Percentiles rank a stretch among this genome's conserved stretches.
phyloP scores from a whole-genome alignment of 1,140 invertebrate genomes.

The Hycleus cichorii region DNA sequence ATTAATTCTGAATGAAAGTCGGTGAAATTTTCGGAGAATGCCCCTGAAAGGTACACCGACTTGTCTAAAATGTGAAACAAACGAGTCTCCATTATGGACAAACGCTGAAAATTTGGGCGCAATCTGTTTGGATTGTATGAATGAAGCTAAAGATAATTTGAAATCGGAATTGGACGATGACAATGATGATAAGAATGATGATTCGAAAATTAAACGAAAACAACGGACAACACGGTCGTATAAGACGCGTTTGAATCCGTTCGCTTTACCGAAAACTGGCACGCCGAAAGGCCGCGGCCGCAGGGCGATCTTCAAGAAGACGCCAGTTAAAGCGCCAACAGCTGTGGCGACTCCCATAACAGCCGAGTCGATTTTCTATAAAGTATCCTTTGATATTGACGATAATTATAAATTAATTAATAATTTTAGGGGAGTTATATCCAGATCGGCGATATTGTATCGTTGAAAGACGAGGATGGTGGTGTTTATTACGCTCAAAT shows the following conservation, averaged over 20 bases:
- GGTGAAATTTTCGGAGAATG: conserved; percentile 39
- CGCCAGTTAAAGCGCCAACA: conserved; percentile 70
- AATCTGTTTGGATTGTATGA: conserved; percentile 53
- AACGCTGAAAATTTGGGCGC: conserved; percentile 53
- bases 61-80: conserved; percentile 53
- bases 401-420: background rate
- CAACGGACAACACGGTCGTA: conserved; percentile 50
- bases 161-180: conserved; percentile 33
- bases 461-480: conserved; percentile 68
- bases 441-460: conserved; percentile 87
- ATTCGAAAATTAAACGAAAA: conserved; percentile 44
- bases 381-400: conserved; percentile 46
- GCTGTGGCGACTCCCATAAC: conserved; percentile 74
- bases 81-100: conserved; percentile 54
- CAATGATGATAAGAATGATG: conserved; percentile 39
- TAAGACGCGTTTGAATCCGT: conserved; percentile 41
- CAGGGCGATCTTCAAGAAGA: conserved; percentile 73
- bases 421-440: conserved; percentile 64
- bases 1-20: too few relatives aligned
- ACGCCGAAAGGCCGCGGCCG: conserved; percentile 63
- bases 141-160: conserved; percentile 39
- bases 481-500: conserved; percentile 85
- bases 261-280: conserved; percentile 41
- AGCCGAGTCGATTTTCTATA: conserved; percentile 74
- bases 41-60: conserved; percentile 55